Base-by-base conservation (phyloP, 2,113 vertebrate genomes). In the Nematolebias whitei region DNA sequence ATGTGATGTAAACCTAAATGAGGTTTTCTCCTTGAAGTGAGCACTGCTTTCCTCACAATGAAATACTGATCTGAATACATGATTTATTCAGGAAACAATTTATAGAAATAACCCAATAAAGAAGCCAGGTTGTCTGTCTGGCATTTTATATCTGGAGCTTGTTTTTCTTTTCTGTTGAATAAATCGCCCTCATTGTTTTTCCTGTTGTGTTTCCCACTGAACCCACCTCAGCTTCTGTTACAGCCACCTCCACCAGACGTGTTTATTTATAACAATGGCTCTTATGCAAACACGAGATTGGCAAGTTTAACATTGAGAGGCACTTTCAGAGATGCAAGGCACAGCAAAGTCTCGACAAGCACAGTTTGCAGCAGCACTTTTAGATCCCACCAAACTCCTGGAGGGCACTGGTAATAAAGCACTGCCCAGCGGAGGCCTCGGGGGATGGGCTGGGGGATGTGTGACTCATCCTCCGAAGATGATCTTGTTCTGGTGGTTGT, bases 251-350 rank as follows among this genome's bases (percentile, higher is more conserved):
- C 86, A 87, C 68, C 84, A 80, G 71, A 85, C 72, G 86, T 85
- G 80, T 88, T 88, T 89, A 91, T 91, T 92, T 90, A 86, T 88
- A 90, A 80, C 67, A 67, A 48, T 53, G 78, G 74, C 77, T 91
- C 68, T 79, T 87, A 75, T 85, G 85, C 70, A 84, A 81, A 86
- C 82, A 89, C 79, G 65, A 65, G 55, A 68, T 81, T 78, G 83
- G 76, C 56, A 19, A 68, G 77, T 66, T 72, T 63, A 79, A 72
- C 76, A 72, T 69, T 53, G 67, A 82, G 78, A 76, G 44, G 69
- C 56, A 66, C 43, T 67, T 74, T 76, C 68, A 77, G 40, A 86
- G 65, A 74, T 63, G 57, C 60, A 54, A 76, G 65, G 57, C 61
- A 22, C 22, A 76, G 70, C 29, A 65, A 75, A 72, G 50, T 50